Evolutionary conservation across 2,888 invertebrate species (phyloP), one percentile per base, ranked within the genome.

Genomic region (Ariolimax columbianus): DNA sequence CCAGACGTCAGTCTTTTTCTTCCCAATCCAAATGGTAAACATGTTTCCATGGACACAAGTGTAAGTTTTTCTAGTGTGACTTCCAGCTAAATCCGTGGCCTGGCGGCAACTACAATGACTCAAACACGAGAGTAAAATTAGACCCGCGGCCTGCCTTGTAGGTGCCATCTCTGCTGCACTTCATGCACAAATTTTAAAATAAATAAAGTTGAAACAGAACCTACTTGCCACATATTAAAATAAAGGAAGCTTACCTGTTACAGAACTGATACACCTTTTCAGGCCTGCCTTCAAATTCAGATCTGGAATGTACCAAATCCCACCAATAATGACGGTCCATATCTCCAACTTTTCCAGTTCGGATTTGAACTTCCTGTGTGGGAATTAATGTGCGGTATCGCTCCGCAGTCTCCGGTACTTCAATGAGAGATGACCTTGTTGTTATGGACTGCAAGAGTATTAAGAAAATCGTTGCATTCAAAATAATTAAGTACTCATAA

Each of bases 381-480:
- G 98, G 98, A 92, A 99, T 98, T 89, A 98, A 95, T 86, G 98
- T 98, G 95, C 98, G 98, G 95, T 98, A 98, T 90, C 98, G 96
- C 95, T 98, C 98, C 89, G 98, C 85, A 59, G 90, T 89, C 59
- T 91, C 92, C 23, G 86, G 51, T 40, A 82, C 85, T 77, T 88
- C 88, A 73, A 87, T 83, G 51, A 88, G 43, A 26, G 88, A 88
- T 63, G 87, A 70, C 43, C 86, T 84, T 9, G 86, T 51, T 73
- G 88, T 79, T 33, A 88, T 19, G 30, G 88, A 85, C 89, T 89
- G 85, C n/a, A 72, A 59, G 4, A 79, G 9, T 9, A 47, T n/a
- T n/a, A n/a, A n/a, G n/a, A n/a, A n/a, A n/a, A n/a, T n/a, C n/a
- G n/a, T n/a, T n/a, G n/a, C n/a, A n/a, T n/a, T n/a, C n/a, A n/a